These are phyloP conservation scores for Meleagris gallopavo DNA, from an alignment of 2,113 vertebrate species.

Conservation along the genomic window DNA sequence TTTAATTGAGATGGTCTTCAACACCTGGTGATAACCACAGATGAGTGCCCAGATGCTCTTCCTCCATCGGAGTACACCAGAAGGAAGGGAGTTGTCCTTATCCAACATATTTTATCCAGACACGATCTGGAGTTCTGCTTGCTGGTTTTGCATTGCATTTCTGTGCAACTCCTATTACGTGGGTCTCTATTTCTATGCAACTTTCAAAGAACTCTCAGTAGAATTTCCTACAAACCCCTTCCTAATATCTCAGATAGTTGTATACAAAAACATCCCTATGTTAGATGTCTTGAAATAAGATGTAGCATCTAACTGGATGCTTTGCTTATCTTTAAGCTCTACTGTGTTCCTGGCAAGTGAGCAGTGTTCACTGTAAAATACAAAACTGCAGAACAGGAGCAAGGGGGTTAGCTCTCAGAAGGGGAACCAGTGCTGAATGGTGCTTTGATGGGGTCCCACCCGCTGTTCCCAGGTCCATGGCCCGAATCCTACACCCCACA, in stretches of 20 bases:
- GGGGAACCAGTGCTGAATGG: background rate
- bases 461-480: background rate
- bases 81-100: background rate
- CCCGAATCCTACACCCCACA: background rate
- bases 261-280: rapidly evolving
- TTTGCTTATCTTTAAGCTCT: background rate
- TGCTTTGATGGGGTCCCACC: background rate
- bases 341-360: background rate
- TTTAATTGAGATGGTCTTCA: background rate
- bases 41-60: background rate
- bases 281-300: background rate
- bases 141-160: background rate
- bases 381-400: background rate
- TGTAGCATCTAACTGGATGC: background rate
- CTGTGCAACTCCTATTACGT: background rate
- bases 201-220: background rate
- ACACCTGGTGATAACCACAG: rapidly evolving
- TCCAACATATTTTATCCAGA: background rate
- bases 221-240: background rate
- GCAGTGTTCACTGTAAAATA: background rate
- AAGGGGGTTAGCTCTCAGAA: background rate
- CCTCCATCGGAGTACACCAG: background rate
- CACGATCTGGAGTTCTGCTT: background rate
- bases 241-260: background rate
- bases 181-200: background rate